Base-by-base conservation (phyloP, 2,888 invertebrate genomes). In the Nineta flava region DNA sequence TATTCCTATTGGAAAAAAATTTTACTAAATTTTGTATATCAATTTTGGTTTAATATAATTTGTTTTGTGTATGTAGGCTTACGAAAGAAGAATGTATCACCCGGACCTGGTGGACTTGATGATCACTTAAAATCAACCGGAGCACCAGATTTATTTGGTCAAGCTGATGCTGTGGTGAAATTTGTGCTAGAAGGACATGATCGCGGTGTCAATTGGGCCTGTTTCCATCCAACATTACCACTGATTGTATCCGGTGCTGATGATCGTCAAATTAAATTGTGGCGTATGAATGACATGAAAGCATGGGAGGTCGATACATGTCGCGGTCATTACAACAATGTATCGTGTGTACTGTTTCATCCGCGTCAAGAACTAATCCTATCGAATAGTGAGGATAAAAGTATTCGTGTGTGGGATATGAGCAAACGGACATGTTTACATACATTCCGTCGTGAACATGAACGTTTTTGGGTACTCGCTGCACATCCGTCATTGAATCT, bases 301-400 rank as follows among this genome's bases (percentile, higher is more conserved):
- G 97, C 96, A 0, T 97, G 96, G 96, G 97, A 99, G 65, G 92
- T 99, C 42, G 99, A 99, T 69, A 94, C 96, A 0, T 99, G 96
- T 60, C 82, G 99, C n/a, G 99, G 99, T 0, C 99, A 99, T 66
- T 99, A 97, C 74, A 95, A 97, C 74, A 99, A 99, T 67, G 97
- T 99, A 2, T 97, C 96, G 0, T 96, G 96, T 62, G 94, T 90
- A 0, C 69, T 95, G 43, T 99, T 99, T 71, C 97, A 99, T 70
- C 96, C 99, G 1, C 76, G 94, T 15, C 93, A 96, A 65, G 99
- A 99, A 62, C 73, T 97, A 31, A 91, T 99, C 53, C 71, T 99
- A 43, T 94, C 94, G 32, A 97, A 99, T 70, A 88, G 96, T 15
- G 99, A 99, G 68, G 97, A 99, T 71, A 94, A 91, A 67, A 92